Base-by-base conservation (phyloP, 1,140 invertebrate genomes). In the Drosophila fuyamai region DNA sequence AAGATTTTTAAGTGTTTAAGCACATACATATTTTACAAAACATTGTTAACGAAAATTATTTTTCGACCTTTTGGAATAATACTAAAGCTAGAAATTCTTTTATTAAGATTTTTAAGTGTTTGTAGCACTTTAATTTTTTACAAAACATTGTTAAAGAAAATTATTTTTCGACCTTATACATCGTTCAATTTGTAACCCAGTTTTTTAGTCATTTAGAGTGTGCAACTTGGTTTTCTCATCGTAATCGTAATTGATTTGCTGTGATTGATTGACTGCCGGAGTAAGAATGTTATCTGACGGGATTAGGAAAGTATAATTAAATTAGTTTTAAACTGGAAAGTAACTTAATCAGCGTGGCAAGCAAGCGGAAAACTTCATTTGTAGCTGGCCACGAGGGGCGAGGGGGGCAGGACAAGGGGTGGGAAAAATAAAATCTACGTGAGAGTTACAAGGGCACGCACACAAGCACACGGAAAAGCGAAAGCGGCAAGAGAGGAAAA, bases 311-410 rank as follows among this genome's bases (percentile, higher is more conserved):
- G 59, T 56, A 54, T 75, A 75, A 75, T 75, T 75, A 76, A 76
- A 76, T 76, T 76, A 73, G 67, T 73, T 76, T 76, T 76, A 67
- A 76, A 76, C 61, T 76, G 47, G 48, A 36, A 59, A 41, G 50
- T 73, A 81, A 86, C 59, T 66, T 77, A 85, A 84, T 84, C 78
- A 82, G 75, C 36, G 48, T 77, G 67, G 72, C 70, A 46, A 61
- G 65, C 44, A 79, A 65, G 76, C 60, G 66, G 60, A 50, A 81
- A 81, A 86, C 82, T 81, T 86, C 59, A 85, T 81, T 84, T 81
- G 67, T 50, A 51, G 66, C 54, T 16, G 46, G 57, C 46, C 36
- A 32, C 56, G 36, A 36, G 57, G 56, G 38, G 38, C 41, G 36
- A 6, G 5, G 23, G 13, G n/a, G 61, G 16, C 16, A 65, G 18